Conservation (phyloP, 2,113 vertebrate genomes). For the Petrocephalus zakoni region DNA sequence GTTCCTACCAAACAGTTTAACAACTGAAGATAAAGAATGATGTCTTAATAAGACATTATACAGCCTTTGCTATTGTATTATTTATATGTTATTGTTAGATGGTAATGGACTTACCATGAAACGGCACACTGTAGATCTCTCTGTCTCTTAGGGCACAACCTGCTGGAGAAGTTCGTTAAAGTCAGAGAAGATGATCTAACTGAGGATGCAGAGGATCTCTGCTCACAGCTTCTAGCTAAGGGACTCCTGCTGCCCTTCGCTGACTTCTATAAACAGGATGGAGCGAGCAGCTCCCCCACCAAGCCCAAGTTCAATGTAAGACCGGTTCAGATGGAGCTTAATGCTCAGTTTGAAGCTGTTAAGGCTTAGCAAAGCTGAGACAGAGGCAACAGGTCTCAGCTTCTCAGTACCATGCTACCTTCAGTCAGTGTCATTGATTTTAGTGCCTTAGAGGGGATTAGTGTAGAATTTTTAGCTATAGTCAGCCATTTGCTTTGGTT, state of each 20-base stretch:
- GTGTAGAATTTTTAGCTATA: background rate
- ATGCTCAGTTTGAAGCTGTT: background rate
- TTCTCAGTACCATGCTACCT: background rate
- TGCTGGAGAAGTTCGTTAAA: conserved; percentile 71
- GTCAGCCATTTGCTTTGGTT: background rate
- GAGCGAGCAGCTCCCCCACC: conserved; percentile 51
- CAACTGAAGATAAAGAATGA: background rate
- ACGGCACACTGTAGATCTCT: background rate
- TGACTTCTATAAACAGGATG: conserved; percentile 65
- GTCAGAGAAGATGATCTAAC: conserved; percentile 64
- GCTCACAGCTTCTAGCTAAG: conserved; percentile 73
- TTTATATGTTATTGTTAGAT: background rate
- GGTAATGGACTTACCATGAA: background rate
- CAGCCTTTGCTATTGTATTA: background rate
- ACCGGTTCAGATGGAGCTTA: background rate
- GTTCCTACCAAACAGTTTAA: background rate
- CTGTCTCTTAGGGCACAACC: conserved; percentile 58
- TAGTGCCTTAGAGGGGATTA: background rate
- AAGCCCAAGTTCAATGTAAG: conserved; percentile 67
- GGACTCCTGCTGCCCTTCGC: conserved; percentile 74
- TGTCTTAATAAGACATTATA: background rate
- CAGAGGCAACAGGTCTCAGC: background rate
- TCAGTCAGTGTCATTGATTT: background rate
- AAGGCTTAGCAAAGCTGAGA: background rate
- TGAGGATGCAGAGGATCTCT: conserved; percentile 70